Conservation (phyloP, 2,113 vertebrate genomes). For the Rallus limicola region DNA sequence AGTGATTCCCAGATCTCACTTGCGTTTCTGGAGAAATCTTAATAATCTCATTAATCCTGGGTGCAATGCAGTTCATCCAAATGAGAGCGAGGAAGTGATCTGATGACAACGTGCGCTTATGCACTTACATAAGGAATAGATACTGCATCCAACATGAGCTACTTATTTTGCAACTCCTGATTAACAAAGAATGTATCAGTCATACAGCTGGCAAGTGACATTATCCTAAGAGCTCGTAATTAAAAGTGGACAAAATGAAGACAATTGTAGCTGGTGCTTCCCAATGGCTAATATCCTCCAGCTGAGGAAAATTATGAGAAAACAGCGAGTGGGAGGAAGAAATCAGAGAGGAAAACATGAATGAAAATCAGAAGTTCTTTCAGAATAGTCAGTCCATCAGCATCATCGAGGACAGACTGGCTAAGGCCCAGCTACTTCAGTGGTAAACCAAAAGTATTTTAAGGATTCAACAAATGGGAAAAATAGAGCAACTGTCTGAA, state of each 20-base stretch:
- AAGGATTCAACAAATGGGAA: not conserved
- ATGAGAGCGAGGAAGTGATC: not conserved
- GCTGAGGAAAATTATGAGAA: slow-evolving; percentile 64
- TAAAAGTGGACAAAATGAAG: slow-evolving; percentile 63
- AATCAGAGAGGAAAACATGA: slow-evolving; percentile 50
- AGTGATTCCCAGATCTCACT: not conserved
- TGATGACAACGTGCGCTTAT: not conserved
- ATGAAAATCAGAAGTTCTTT: slow-evolving; percentile 69
- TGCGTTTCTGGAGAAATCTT: slow-evolving; percentile 21
- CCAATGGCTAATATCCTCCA: slow-evolving; percentile 56
- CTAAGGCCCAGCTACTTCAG: not conserved
- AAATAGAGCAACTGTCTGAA: not conserved
- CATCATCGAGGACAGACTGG: slow-evolving; percentile 22
- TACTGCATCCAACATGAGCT: not conserved
- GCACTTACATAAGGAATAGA: slow-evolving; percentile 11
- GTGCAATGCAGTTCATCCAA: not conserved
- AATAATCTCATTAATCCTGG: not conserved
- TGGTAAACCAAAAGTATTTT: slow-evolving; percentile 10
- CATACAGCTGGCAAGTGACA: slow-evolving; percentile 47
- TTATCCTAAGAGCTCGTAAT: slow-evolving; percentile 43
- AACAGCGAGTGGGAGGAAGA: slow-evolving; percentile 57
- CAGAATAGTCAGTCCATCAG: slow-evolving; percentile 50
- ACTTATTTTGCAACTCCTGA: slow-evolving; percentile 17
- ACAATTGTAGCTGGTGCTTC: slow-evolving; percentile 49
- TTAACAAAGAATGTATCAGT: not conserved